Conservation (phyloP, 2,888 invertebrate genomes). For the Leucoma salicis region DNA sequence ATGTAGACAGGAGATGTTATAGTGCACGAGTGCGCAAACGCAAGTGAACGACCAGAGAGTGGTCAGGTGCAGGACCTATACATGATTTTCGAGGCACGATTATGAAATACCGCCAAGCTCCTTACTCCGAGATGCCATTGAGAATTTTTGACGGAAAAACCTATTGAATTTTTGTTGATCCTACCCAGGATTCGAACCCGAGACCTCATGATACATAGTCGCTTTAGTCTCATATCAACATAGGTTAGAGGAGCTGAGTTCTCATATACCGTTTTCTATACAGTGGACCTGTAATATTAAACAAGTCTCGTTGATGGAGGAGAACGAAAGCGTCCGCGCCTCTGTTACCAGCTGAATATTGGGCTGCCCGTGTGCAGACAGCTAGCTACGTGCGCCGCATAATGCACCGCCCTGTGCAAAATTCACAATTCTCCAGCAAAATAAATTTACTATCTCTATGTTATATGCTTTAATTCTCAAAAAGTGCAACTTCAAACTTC, state of each 20-base stretch:
- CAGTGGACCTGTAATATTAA: constrained; percentile 67
- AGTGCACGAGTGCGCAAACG: too few species aligned
- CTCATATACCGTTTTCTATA: constrained; percentile 56
- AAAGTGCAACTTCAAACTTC: constrained; percentile 58
- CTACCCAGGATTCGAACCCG: too few species aligned
- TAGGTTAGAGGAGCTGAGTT: constrained; percentile 52
- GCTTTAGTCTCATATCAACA: too few species aligned
- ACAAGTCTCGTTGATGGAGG: constrained; percentile 67
- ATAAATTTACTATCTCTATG: constrained; percentile 76
- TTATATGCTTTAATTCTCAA: constrained; percentile 76
- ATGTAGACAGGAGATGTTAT: too few species aligned
- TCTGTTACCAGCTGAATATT: constrained; percentile 48
- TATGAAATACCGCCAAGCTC: too few species aligned
- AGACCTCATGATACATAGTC: too few species aligned
- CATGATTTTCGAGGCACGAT: too few species aligned
- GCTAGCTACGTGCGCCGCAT: constrained; percentile 76
- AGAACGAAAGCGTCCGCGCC: constrained; percentile 45
- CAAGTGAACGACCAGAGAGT: too few species aligned
- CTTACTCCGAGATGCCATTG: too few species aligned
- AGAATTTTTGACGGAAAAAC: too few species aligned
- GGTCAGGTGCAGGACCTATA: too few species aligned
- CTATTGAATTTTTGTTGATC: too few species aligned
- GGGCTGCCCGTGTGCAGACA: constrained; percentile 62
- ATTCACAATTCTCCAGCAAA: constrained; percentile 76
- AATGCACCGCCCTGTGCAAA: constrained; percentile 74